Evolutionary conservation across 1,140 invertebrate genomes (phyloP).

Genomic region (Papilio aristodemus): DNA sequence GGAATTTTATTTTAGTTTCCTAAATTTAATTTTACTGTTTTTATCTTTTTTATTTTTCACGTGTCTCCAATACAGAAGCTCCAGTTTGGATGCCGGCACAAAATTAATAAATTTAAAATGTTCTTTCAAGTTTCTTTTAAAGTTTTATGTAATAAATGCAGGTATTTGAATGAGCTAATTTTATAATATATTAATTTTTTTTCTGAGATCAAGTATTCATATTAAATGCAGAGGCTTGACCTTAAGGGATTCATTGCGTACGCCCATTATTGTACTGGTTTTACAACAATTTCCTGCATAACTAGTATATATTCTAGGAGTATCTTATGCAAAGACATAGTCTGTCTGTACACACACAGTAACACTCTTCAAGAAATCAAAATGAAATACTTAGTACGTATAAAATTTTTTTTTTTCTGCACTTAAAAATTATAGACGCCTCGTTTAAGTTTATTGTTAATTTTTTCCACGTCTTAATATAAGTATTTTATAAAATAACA

Average conservation of each 20-base stretch:
- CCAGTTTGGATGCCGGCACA: too few species aligned
- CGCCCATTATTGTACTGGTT: constrained; percentile 14
- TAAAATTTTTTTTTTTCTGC: background rate
- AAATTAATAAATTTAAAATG: too few species aligned
- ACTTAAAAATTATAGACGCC: background rate
- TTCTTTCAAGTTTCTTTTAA: too few species aligned
- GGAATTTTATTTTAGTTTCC: too few species aligned
- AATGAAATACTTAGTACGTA: constrained; percentile 28
- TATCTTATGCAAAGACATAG: constrained; percentile 2
- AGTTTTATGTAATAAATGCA: too few species aligned
- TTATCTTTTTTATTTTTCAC: too few species aligned
- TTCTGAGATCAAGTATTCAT: background rate
- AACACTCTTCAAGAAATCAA: background rate
- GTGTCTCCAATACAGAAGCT: too few species aligned
- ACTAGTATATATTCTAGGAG: background rate
- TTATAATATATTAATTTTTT: background rate
- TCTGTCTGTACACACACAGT: background rate
- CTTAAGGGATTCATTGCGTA: constrained; percentile 8
- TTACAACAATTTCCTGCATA: constrained; percentile 5
- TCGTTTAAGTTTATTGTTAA: background rate
- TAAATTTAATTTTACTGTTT: too few species aligned
- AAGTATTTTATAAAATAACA: background rate
- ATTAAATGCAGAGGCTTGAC: background rate
- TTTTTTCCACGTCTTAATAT: too few species aligned
- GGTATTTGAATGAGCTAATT: too few species aligned